A percentile compares a stretch with the other conserved stretches of the same genome.
Conservation (phyloP, 2,113 vertebrate species). For the Apteryx mantelli region DNA sequence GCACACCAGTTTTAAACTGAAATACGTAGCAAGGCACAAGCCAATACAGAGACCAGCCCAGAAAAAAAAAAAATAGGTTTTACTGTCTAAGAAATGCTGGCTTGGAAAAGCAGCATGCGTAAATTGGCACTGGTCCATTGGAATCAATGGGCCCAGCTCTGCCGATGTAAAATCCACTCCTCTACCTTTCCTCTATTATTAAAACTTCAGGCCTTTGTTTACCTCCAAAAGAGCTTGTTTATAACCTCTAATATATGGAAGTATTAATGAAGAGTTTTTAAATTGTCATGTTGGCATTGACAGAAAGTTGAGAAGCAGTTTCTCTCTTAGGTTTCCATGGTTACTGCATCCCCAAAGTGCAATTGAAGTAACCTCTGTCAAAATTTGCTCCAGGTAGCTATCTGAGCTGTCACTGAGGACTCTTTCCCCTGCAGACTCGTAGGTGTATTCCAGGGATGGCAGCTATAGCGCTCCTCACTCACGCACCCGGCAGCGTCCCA, state of each 20-base stretch:
- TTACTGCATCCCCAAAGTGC: slow-evolving; percentile 32
- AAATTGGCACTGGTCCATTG: not conserved
- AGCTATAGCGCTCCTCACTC: no score
- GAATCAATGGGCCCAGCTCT: accelerated
- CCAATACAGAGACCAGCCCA: not conserved
- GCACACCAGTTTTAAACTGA: not conserved
- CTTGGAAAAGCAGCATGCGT: not conserved
- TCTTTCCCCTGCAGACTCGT: not conserved
- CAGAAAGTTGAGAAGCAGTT: not conserved
- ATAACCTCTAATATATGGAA: not conserved
- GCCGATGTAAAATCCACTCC: not conserved
- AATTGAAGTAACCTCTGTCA: slow-evolving; percentile 9
- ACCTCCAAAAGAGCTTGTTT: not conserved
- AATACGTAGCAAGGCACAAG: not conserved
- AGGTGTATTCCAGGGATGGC: not conserved
- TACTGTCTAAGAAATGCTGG: not conserved
- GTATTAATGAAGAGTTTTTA: slow-evolving; percentile 27
- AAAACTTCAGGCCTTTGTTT: not conserved
- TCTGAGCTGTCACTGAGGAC: not conserved
- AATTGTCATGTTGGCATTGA: not conserved
- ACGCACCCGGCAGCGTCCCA: not conserved
- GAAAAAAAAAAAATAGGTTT: not conserved
- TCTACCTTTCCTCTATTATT: not conserved
- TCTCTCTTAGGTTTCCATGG: slow-evolving; percentile 59
- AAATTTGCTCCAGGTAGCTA: slow-evolving; percentile 45